A percentile compares a stretch with the other conserved stretches of the same genome.
Evolutionary conservation across 2,888 invertebrate species (phyloP).

Genomic region (Zelleria hepariella): DNA sequence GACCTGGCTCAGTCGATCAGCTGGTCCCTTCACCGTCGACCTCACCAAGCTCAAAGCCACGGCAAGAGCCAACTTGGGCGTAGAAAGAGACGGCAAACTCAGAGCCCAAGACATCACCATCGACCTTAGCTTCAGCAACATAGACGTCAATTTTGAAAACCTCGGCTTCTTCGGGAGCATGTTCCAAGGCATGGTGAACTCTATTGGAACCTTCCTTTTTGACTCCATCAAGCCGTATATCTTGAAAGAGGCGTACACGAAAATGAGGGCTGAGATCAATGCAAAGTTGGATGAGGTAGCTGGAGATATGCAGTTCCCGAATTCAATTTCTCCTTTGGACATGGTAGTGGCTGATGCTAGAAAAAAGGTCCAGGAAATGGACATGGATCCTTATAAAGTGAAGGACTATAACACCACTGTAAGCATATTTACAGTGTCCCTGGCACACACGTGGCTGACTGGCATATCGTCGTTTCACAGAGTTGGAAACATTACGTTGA

Average conservation of each 20-base stretch:
- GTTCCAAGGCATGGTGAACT: constrained; percentile 83
- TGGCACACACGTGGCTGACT: constrained; percentile 82
- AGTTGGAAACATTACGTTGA: constrained; percentile 81
- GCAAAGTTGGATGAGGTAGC: constrained; percentile 78
- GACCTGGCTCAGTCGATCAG: constrained; percentile 78
- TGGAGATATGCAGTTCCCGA: constrained; percentile 80
- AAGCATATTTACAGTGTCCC: constrained; percentile 78
- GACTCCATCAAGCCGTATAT: constrained; percentile 90
- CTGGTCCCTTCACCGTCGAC: constrained; percentile 84
- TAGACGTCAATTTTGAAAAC: constrained; percentile 86
- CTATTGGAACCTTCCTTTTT: constrained; percentile 85
- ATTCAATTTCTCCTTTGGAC: constrained; percentile 88
- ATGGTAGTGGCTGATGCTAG: constrained; percentile 84
- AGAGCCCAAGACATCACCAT: constrained; percentile 84
- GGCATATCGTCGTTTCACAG: constrained; percentile 87
- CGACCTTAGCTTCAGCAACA: constrained; percentile 82
- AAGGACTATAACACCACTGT: constrained; percentile 80
- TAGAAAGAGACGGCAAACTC: constrained; percentile 81
- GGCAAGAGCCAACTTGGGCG: constrained; percentile 78
- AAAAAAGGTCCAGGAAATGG: constrained; percentile 74
- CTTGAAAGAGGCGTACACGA: constrained; percentile 81
- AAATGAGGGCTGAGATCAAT: constrained; percentile 81
- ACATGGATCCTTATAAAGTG: constrained; percentile 82
- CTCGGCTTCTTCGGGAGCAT: constrained; percentile 81
- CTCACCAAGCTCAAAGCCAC: constrained; percentile 78